A percentile compares a stretch with the other conserved stretches of the same genome.
Conservation (phyloP, 2,888 invertebrate species). For the Copidosoma aretas region DNA sequence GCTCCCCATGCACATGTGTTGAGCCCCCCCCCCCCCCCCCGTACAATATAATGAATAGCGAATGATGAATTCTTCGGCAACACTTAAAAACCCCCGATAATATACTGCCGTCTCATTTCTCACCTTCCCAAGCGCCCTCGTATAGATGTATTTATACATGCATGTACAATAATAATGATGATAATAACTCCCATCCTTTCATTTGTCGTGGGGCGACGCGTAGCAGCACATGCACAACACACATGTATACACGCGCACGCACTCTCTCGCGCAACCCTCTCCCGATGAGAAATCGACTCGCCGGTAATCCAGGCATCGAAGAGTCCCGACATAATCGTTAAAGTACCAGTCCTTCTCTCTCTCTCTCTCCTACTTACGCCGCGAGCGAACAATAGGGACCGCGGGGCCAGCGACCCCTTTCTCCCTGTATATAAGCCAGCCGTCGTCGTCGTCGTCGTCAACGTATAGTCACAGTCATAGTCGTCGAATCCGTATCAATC, state of each 20-base stretch:
- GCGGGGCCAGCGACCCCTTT: conserved; percentile 1
- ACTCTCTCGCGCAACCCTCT: conserved; percentile 26
- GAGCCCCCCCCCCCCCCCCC: neutral
- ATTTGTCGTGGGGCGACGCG: conserved; percentile 29
- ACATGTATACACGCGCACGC: conserved; percentile 4
- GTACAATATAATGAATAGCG: conserved; percentile 26
- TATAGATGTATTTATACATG: too few species aligned
- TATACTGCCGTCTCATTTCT: conserved; percentile 38
- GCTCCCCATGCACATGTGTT: conserved; percentile 14
- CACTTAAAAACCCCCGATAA: conserved; percentile 24
- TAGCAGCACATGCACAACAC: neutral
- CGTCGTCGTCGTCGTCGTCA: conserved; percentile 5
- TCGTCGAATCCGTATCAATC: conserved; percentile 55
- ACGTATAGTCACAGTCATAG: conserved; percentile 15
- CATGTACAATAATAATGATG: too few species aligned
- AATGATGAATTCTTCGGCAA: conserved; percentile 37
- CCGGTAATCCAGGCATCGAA: conserved; percentile 30
- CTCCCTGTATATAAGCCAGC: too few species aligned
- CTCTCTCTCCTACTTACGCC: neutral
- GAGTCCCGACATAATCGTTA: conserved; percentile 41
- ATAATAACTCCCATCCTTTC: conserved; percentile 31
- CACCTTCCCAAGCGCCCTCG: conserved; percentile 21
- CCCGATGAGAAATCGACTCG: conserved; percentile 46
- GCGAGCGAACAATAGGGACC: conserved; percentile 17
- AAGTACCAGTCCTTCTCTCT: conserved; percentile 23